phyloP scores from a whole-genome alignment of 1,140 invertebrate species.

The Leptinotarsa undecemlineata region DNA sequence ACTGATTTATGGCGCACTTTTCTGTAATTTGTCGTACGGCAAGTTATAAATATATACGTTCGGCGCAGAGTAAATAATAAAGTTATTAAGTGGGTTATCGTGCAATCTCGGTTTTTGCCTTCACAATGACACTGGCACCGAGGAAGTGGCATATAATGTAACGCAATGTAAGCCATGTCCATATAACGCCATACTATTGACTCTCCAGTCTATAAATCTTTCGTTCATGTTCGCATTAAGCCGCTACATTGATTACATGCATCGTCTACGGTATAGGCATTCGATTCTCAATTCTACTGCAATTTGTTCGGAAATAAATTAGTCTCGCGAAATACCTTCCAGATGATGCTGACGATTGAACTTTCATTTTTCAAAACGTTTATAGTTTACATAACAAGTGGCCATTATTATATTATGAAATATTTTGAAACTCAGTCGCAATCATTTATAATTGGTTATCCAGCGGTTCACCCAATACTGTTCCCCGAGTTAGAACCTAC shows the following conservation, averaged over 20 bases:
- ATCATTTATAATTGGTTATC: too few species aligned
- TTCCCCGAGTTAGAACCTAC: too few species aligned
- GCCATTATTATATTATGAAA: too few species aligned
- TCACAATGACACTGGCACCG: slow-evolving; percentile 24
- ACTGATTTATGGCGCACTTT: slow-evolving; percentile 24
- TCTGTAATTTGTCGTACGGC: slow-evolving; percentile 22
- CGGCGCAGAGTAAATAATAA: slow-evolving; percentile 22
- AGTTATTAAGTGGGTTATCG: slow-evolving; percentile 31
- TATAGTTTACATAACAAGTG: too few species aligned
- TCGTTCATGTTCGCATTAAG: slow-evolving; percentile 32
- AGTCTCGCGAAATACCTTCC: not conserved
- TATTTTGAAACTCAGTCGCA: too few species aligned
- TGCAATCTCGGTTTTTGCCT: slow-evolving; percentile 31
- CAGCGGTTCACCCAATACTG: too few species aligned
- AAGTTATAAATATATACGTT: slow-evolving; percentile 13
- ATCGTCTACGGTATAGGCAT: slow-evolving; percentile 28
- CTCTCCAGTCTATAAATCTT: slow-evolving; percentile 39
- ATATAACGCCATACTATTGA: slow-evolving; percentile 37
- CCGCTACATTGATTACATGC: slow-evolving; percentile 39
- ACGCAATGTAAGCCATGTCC: slow-evolving; percentile 32
- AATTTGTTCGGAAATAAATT: slow-evolving; percentile 34
- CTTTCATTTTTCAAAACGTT: too few species aligned
- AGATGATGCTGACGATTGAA: not conserved
- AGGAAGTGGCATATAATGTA: slow-evolving; percentile 33
- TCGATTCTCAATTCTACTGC: slow-evolving; percentile 26